These are phyloP conservation scores for Danaus melanippus DNA, from an alignment of 1,140 invertebrate species.

Conservation along the genomic window DNA sequence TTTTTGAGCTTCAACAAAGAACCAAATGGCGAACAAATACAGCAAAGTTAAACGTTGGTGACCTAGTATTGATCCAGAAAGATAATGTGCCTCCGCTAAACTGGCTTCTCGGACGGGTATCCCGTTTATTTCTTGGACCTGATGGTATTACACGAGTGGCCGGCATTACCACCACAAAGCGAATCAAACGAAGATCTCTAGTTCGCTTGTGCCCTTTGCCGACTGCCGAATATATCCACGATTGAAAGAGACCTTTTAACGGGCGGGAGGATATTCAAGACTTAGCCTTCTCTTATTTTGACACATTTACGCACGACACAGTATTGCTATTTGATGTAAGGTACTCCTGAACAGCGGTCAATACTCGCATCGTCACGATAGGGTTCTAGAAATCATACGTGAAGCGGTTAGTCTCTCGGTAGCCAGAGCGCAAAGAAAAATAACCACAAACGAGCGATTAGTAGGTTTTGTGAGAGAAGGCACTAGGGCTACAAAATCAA, in stretches of 20 bases:
- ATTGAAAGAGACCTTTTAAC: slow-evolving; percentile 8
- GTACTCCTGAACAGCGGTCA: too few species aligned
- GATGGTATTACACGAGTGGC: slow-evolving; percentile 31
- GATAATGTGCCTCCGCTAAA: not conserved
- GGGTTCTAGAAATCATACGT: too few species aligned
- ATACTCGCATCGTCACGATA: too few species aligned
- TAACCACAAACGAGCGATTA: too few species aligned
- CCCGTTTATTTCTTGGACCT: slow-evolving; percentile 22
- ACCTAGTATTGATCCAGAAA: slow-evolving; percentile 19
- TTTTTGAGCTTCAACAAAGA: slow-evolving; percentile 19
- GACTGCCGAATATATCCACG: not conserved
- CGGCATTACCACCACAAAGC: slow-evolving; percentile 25
- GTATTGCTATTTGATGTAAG: too few species aligned
- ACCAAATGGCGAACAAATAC: slow-evolving; percentile 19
- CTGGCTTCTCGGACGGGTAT: slow-evolving; percentile 22
- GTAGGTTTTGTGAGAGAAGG: too few species aligned
- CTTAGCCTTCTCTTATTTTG: not conserved
- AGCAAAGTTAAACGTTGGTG: slow-evolving; percentile 16
- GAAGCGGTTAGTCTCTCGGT: too few species aligned
- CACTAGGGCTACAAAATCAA: too few species aligned
- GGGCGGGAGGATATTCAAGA: slow-evolving; percentile 1
- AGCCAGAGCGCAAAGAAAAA: too few species aligned
- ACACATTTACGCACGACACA: too few species aligned
- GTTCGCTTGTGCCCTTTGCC: slow-evolving; percentile 22
- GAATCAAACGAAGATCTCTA: slow-evolving; percentile 15